Evolutionary conservation across 1,140 invertebrate genomes (phyloP), one percentile per base, ranked within the genome.

Genomic region (Tetramorium alpestre): DNA sequence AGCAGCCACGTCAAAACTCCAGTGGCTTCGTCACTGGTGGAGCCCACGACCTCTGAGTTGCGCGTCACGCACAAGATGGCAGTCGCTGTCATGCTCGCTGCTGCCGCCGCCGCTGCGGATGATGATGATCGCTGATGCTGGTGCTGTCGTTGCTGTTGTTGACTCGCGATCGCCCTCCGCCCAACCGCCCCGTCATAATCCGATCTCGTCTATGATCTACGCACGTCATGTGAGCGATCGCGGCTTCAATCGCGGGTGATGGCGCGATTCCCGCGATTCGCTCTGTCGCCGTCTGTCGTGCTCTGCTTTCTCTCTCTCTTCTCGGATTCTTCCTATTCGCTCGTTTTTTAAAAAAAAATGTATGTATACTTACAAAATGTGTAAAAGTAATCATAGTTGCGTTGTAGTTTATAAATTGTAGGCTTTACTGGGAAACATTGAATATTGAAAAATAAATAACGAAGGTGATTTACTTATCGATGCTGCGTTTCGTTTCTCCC

Each of bases 1-100:
- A 98, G 97, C 97, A 97, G 97, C 97, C 97, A 98, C 98, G 98
- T 98, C 98, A 98, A 98, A 97, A 97, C 97, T 97, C 97, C 97
- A 97, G 97, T 97, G 97, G 97, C 97, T 97, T 98, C 98, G 98
- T 98, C 98, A 98, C 97, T 97, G 96, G 96, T 96, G 95, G 96
- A 96, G 96, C 96, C 96, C 96, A 96, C 93, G 94, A 95, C 91
- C 91, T 92, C 86, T 92, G 95, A 96, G 95, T 96, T 96, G 96
- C 96, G 97, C 96, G 97, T 97, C 97, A 97, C 96, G 80, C 96
- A 96, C 96, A 97, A 97, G 96, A 96, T 96, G 96, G 96, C 96
- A 94, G 95, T 64, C 80, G 80, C 51, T 78, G 85, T 89, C 87
- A 77, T 85, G 81, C 69, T 67, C 65, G 78, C 78, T 58, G 78